These are phyloP conservation scores for Bugulina stolonifera DNA, from an alignment of 2,888 invertebrate species.

Conservation along the genomic window DNA sequence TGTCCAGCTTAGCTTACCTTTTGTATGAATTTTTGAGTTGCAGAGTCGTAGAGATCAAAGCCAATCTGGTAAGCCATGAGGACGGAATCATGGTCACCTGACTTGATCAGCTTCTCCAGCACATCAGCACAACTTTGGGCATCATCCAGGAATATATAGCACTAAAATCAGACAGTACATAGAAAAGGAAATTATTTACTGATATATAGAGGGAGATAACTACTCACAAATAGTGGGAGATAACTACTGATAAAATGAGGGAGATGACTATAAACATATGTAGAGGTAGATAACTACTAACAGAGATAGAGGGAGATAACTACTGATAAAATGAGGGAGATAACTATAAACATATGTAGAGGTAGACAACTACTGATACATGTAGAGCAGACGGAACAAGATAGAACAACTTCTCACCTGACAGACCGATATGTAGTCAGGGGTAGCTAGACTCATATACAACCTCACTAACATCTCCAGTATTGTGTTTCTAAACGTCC, in stretches of 20 bases:
- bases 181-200: no score
- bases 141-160: constrained; percentile 91
- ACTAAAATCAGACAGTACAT: no score
- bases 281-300: no score
- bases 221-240: no score
- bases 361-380: no score
- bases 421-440: constrained; percentile 97
- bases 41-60: constrained; percentile 97
- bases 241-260: no score
- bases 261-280: no score
- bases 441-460: constrained; percentile 79
- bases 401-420: constrained; percentile 41
- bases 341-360: no score
- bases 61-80: constrained; percentile 98
- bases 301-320: no score
- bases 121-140: constrained; percentile 86
- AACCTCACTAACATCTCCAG: constrained; percentile 80
- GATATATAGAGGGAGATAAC: no score
- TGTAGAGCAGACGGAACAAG: no score
- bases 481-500: constrained; percentile 84
- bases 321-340: no score
- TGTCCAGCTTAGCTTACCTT: background rate
- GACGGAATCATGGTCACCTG: constrained; percentile 67
- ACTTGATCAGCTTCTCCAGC: constrained; percentile 78
- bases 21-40: constrained; percentile 92